Evolutionary conservation across 2,113 vertebrate species (phyloP), one percentile per base, ranked within the genome.

Genomic region (Sminthopsis crassicaudata): DNA sequence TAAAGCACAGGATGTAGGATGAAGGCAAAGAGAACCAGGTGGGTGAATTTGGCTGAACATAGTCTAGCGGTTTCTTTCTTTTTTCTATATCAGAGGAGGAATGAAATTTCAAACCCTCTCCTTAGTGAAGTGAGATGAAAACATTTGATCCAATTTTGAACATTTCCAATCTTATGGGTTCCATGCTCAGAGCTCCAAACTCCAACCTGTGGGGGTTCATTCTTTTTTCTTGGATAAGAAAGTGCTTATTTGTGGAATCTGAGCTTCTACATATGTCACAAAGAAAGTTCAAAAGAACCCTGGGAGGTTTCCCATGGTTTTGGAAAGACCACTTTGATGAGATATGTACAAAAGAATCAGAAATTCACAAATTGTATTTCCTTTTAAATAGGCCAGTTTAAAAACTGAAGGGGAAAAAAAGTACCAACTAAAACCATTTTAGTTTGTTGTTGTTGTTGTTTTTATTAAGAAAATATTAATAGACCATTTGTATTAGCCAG

Each of bases 181-280:
- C 42, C 0, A 14, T 3, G 42, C 84, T 91, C 93, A 91, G 91
- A 90, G 89, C 24, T 84, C 92, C 53, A 53, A 91, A 92, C 46
- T 53, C 67, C 67, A 90, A 51, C 54, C 96, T 96, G 89, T 92
- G 94, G n/a, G 89, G 90, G 52, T 93, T 95, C 90, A 50, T 93
- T 84, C 94, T 92, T 42, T 53, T 76, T 51, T 89, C 91, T 60
- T 76, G 84, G 53, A 53, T 90, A 57, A 93, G 36, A 23, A 53
- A 53, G 67, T 25, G 36, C 8, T 0, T 46, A 36, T 46, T 93
- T 93, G 46, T 16, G 51, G 95, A 88, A 54, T 22, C 2, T 30
- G 46, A 46, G 53, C 89, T 53, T 90, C 93, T 51, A 54, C 8
- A n/a, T 0, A 0, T 89, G 90, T 92, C 93, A 90, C 57, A 57